Percentiles rank a stretch among this genome's conserved stretches.
phyloP scores from a whole-genome alignment of 2,797 vertebrate genomes.

The Schizopygopsis malacanthus region DNA sequence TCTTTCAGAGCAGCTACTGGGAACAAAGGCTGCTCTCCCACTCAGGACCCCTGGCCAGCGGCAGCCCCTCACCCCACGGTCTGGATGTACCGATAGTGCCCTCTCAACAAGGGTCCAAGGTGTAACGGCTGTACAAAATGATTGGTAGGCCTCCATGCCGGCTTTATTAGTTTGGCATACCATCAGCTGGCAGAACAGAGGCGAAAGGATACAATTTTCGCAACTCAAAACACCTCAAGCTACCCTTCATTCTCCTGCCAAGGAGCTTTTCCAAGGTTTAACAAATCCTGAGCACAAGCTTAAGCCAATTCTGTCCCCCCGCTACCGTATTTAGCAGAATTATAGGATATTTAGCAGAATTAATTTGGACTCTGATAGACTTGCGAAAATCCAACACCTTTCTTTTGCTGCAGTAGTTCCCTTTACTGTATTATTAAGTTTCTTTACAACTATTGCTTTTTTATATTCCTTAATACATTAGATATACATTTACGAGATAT shows the following conservation, averaged over 20 bases:
- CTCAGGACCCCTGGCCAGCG: conserved; percentile 25
- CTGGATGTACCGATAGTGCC: conserved; percentile 57
- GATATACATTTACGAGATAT: background rate
- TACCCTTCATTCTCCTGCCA: conserved; percentile 62
- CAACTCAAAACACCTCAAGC: conserved; percentile 64
- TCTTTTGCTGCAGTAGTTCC: background rate
- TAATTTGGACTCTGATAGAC: conserved; percentile 25
- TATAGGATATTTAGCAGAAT: conserved; percentile 46
- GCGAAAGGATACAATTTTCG: conserved; percentile 69
- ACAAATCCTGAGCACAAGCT: conserved; percentile 31
- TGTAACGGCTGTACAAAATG: conserved; percentile 72
- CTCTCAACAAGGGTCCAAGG: conserved; percentile 63
- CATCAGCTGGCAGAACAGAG: conserved; percentile 76
- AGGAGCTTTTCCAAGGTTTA: conserved; percentile 40
- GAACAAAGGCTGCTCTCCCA: conserved; percentile 46
- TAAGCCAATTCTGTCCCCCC: conserved; percentile 43
- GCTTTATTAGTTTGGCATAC: conserved; percentile 68
- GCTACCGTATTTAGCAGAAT: conserved; percentile 47
- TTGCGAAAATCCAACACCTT: background rate
- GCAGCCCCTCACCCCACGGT: conserved; percentile 37
- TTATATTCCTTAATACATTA: background rate
- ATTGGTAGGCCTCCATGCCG: conserved; percentile 63
- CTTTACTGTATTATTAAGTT: background rate
- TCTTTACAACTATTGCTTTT: background rate
- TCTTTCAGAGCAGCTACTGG: conserved; percentile 40